Conservation (phyloP, 2,113 vertebrate genomes). For the Morone chrysops region DNA sequence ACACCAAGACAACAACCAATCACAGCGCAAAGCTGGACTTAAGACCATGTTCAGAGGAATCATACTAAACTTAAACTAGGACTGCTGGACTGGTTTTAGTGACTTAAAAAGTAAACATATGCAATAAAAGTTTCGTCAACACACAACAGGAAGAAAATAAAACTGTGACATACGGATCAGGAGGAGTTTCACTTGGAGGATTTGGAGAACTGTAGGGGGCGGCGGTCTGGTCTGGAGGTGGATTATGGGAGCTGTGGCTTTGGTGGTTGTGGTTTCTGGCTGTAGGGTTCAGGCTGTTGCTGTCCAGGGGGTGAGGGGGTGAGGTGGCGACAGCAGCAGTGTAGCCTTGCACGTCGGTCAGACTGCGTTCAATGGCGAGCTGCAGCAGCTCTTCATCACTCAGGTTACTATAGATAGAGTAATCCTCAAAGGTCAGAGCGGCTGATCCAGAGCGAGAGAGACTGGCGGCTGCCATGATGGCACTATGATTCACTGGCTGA, state of each 20-base stretch:
- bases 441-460: slow-evolving; percentile 37
- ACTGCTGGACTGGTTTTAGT: too few relatives aligned
- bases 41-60: too few relatives aligned
- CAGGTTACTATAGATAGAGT: slow-evolving; percentile 90
- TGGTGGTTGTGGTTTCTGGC: slow-evolving; percentile 1
- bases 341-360: slow-evolving; percentile 75
- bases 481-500: not conserved
- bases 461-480: slow-evolving; percentile 64
- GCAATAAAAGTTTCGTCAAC: not conserved
- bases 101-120: too few relatives aligned
- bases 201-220: slow-evolving; percentile 70
- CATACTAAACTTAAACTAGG: too few relatives aligned
- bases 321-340: not conserved
- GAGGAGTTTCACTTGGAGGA: slow-evolving; percentile 58
- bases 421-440: slow-evolving; percentile 86
- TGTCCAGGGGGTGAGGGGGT: not conserved
- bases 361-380: slow-evolving; percentile 93
- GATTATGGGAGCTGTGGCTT: not conserved
- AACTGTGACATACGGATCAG: slow-evolving; percentile 63
- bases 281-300: slow-evolving; percentile 81
- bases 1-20: slow-evolving; percentile 26
- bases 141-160: not conserved
- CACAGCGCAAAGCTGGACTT: not conserved
- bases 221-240: not conserved
- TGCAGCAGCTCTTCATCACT: slow-evolving; percentile 93